Conservation (phyloP, 2,113 vertebrate species). For the Macquaria australasica region DNA sequence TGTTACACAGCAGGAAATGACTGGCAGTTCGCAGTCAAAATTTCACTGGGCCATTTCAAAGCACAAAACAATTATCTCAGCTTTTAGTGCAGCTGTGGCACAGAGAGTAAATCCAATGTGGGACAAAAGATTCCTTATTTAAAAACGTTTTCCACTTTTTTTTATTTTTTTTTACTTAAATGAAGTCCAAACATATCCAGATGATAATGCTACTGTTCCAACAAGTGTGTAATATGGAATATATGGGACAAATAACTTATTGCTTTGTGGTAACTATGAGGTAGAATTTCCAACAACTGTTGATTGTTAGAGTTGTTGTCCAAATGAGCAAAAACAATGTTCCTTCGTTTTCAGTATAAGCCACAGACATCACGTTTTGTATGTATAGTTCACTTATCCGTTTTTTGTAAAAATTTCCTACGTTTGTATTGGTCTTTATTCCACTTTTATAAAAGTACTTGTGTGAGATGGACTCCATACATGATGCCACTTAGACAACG, state of each 20-base stretch:
- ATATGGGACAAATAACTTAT: slow-evolving; percentile 13
- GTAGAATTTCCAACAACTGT: neutral
- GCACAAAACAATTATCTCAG: neutral
- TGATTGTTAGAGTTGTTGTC: neutral
- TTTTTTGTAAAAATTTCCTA: neutral
- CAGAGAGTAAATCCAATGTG: neutral
- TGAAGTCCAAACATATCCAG: slow-evolving; percentile 1
- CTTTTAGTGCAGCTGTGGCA: neutral
- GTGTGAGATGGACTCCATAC: neutral
- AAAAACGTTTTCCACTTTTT: neutral
- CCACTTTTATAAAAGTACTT: neutral
- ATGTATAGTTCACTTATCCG: neutral
- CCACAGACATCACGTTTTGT: neutral
- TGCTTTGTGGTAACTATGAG: neutral
- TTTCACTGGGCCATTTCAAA: neutral
- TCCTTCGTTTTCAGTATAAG: neutral
- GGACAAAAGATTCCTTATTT: neutral
- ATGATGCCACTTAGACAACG: neutral
- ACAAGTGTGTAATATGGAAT: neutral
- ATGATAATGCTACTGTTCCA: neutral
- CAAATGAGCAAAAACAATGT: slow-evolving; percentile 6
- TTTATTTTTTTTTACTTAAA: slow-evolving; percentile 6
- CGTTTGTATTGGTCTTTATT: neutral
- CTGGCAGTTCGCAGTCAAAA: too few species aligned
- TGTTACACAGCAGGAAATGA: neutral